Base-by-base conservation (phyloP, 2,797 vertebrate genomes). In the Pelodytes ibericus region DNA sequence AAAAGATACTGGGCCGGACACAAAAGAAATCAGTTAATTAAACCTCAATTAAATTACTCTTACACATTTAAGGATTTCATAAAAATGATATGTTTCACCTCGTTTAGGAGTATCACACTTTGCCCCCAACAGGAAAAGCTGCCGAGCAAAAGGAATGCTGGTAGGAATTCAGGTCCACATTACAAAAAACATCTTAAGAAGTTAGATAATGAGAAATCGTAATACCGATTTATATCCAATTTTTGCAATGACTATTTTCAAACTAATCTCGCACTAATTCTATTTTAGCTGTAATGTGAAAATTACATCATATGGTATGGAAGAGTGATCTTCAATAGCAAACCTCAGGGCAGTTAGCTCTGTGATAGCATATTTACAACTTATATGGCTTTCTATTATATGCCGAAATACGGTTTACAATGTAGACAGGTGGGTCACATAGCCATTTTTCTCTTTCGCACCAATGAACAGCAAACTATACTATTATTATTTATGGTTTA, bases 1-100 rank as follows among this genome's bases (percentile, higher is more conserved):
- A 36, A 44, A 51, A 68, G 33, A 78, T 22, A 27, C 36, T 53
- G 22, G 58, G 47, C 71, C 77, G 74, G 71, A 33, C 59, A 74
- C 63, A 63, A 73, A 79, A 72, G 47, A 69, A 68, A 79, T 74
- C 77, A 79, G 77, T 79, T 79, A 79, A 79, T 79, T 79, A 79
- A 79, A 79, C 57, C 71, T 79, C 77, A 79, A 79, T 79, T 79
- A 79, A 71, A 79, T 79, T 74, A 79, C 77, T 79, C 67, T 74
- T 69, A 79, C 64, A 79, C 77, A 73, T 79, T 79, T 79, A 69
- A 73, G 58, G 47, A 73, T 73, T 79, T 68, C 64, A 79, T 79
- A 79, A 79, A 79, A 79, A 79, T 79, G 77, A 74, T 72, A 67
- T 67, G 76, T 79, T 79, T 79, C 70, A 79, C 63, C 64, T 67